These are phyloP conservation scores for Jordanella pulchra DNA, from an alignment of 2,797 vertebrate species.

Conservation along the genomic window DNA sequence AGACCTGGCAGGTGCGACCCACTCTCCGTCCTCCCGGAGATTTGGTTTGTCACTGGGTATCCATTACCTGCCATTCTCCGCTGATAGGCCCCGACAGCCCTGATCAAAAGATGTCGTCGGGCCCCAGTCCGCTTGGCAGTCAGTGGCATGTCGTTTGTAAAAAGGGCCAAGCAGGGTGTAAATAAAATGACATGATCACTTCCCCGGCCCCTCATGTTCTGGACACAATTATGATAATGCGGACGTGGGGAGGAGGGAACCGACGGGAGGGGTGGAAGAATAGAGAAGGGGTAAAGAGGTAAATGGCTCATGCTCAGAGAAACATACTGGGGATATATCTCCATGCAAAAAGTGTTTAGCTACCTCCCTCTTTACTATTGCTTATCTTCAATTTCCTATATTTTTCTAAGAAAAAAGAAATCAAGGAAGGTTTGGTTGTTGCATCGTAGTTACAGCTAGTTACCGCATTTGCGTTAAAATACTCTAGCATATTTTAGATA, in stretches of 20 bases:
- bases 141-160: constrained; percentile 97
- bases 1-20: constrained; percentile 98
- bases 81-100: constrained; percentile 99
- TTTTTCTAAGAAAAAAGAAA: constrained; percentile 84
- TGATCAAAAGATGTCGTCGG: constrained; percentile 99
- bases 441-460: constrained; percentile 76
- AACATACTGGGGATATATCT: constrained; percentile 58
- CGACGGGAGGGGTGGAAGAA: constrained; percentile 54
- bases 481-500: constrained; percentile 36
- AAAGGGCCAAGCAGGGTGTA: constrained; percentile 98
- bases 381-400: not conserved
- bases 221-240: constrained; percentile 99
- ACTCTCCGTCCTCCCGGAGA: constrained; percentile 97
- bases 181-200: constrained; percentile 99
- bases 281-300: constrained; percentile 55
- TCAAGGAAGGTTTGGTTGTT: constrained; percentile 85
- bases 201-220: constrained; percentile 99
- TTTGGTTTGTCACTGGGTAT: constrained; percentile 99
- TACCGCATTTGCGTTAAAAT: constrained; percentile 59
- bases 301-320: constrained; percentile 67
- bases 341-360: constrained; percentile 27
- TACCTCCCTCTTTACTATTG: constrained; percentile 33
- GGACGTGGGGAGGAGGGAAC: constrained; percentile 55
- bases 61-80: constrained; percentile 99
- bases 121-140: constrained; percentile 96